Percentiles rank a stretch among this genome's conserved stretches.
Conservation (phyloP, 2,797 vertebrate species). For the Kryptopterus vitreolus region DNA sequence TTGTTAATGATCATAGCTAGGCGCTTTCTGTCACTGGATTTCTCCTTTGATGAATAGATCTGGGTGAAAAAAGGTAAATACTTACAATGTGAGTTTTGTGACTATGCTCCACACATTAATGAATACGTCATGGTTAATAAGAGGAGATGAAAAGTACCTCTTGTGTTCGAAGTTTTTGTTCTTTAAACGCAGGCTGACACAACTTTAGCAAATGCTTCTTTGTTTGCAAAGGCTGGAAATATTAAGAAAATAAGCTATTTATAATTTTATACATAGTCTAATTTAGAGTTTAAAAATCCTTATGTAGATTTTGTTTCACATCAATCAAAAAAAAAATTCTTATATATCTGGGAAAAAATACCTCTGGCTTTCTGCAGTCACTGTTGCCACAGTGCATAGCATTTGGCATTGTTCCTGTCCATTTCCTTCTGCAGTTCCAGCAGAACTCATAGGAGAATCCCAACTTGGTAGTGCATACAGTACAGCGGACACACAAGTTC, state of each 20-base stretch:
- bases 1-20: constrained; percentile 55
- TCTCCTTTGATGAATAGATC: constrained; percentile 43
- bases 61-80: not conserved
- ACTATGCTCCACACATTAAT: not conserved
- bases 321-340: not conserved
- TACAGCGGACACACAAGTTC: constrained; percentile 67
- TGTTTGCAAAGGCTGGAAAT: constrained; percentile 19
- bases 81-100: not conserved
- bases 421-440: constrained; percentile 70
- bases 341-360: not conserved
- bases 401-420: constrained; percentile 62
- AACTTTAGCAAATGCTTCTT: constrained; percentile 11
- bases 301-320: not conserved
- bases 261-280: not conserved
- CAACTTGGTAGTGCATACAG: constrained; percentile 58
- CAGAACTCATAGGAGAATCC: constrained; percentile 60
- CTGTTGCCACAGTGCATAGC: constrained; percentile 31
- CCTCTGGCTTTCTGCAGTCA: constrained; percentile 36
- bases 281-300: not conserved
- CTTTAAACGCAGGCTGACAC: constrained; percentile 32
- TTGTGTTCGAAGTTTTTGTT: not conserved
- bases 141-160: not conserved
- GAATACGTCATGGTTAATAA: not conserved
- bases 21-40: constrained; percentile 40
- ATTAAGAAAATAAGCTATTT: not conserved